These are phyloP conservation scores for Thripadectes ignobilis DNA, from an alignment of 2,797 vertebrate species.

Conservation along the genomic window DNA sequence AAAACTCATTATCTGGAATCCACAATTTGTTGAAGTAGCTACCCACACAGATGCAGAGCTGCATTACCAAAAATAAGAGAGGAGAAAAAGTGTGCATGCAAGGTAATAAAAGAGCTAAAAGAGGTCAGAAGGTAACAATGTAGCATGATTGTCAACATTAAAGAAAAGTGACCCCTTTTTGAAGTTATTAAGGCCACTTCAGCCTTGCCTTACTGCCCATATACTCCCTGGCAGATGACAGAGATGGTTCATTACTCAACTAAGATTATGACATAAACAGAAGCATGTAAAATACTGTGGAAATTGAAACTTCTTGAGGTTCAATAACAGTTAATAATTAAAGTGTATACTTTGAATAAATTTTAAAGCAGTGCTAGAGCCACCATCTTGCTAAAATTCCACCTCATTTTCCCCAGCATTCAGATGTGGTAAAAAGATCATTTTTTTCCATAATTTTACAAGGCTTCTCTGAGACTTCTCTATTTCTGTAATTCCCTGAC, in stretches of 20 bases:
- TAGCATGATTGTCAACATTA: not conserved
- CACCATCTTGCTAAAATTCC: not conserved
- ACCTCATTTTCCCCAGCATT: not conserved
- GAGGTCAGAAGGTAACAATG: not conserved
- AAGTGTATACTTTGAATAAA: not conserved
- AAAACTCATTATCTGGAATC: not conserved
- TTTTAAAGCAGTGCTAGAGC: not conserved
- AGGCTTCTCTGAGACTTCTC: not conserved
- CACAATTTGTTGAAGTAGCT: not conserved
- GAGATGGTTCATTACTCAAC: not conserved
- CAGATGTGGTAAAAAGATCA: not conserved
- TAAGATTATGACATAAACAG: not conserved
- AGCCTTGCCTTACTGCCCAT: not conserved
- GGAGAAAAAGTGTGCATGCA: not conserved
- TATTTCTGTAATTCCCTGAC: not conserved
- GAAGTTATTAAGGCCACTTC: not conserved
- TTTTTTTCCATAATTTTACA: not conserved
- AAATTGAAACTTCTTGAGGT: not conserved
- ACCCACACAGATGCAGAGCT: not conserved
- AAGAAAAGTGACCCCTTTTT: not conserved
- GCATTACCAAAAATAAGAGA: not conserved
- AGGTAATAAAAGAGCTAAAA: not conserved
- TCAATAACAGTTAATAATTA: not conserved
- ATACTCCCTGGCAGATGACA: not conserved
- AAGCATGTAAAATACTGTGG: not conserved